A percentile compares a stretch with the other conserved stretches of the same genome.
Conservation (phyloP, 2,888 invertebrate genomes). For the Sturmia bella region DNA sequence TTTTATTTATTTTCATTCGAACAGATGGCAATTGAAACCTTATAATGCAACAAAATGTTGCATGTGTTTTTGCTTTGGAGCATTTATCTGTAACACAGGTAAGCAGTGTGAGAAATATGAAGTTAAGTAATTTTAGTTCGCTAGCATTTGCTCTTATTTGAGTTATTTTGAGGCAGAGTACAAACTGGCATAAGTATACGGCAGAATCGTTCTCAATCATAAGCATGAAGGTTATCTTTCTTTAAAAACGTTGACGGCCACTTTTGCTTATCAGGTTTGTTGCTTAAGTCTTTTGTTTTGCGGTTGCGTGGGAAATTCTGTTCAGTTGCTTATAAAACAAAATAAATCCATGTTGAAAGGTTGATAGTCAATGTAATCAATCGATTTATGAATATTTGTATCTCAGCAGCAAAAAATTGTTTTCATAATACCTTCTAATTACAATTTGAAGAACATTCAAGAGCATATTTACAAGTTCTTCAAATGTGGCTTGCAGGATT, state of each 20-base stretch:
- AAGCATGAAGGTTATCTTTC: constrained; percentile 45
- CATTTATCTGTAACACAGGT: constrained; percentile 16
- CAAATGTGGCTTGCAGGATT: constrained; percentile 46
- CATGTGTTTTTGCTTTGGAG: constrained; percentile 28
- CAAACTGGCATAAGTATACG: constrained; percentile 7
- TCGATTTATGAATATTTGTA: no score
- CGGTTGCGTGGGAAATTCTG: constrained; percentile 39
- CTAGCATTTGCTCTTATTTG: constrained; percentile 36
- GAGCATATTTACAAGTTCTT: background rate
- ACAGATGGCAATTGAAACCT: constrained; percentile 55
- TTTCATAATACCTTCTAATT: no score
- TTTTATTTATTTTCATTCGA: constrained; percentile 38
- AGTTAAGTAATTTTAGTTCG: constrained; percentile 4
- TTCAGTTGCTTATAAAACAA: background rate
- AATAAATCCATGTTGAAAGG: constrained; percentile 24
- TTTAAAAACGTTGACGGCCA: constrained; percentile 10
- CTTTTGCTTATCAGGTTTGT: constrained; percentile 35
- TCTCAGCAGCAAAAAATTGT: no score
- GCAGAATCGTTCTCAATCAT: constrained; percentile 48
- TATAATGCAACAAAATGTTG: constrained; percentile 36
- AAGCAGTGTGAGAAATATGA: constrained; percentile 44
- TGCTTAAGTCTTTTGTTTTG: constrained; percentile 57
- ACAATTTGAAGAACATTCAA: background rate
- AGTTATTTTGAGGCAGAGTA: background rate
- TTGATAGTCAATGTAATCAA: no score